Conservation (phyloP, 2,888 invertebrate species). For the Heliconius erato region DNA sequence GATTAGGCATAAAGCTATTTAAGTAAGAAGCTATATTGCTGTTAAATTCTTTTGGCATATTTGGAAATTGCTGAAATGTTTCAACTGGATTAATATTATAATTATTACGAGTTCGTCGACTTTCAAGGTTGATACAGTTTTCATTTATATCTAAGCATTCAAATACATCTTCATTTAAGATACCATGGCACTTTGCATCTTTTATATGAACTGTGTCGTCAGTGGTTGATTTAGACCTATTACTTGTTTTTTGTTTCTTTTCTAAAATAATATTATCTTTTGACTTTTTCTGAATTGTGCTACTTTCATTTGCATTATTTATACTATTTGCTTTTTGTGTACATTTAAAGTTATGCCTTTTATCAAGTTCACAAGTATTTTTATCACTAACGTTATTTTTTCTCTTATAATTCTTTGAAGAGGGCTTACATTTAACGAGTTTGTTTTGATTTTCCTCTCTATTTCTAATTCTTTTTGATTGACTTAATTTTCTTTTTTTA, state of each 20-base stretch:
- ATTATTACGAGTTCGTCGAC: conserved; percentile 41
- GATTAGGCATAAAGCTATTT: conserved; percentile 42
- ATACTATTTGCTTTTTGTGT: not conserved
- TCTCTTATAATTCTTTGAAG: not conserved
- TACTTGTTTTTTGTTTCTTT: conserved; percentile 7
- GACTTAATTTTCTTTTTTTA: not conserved
- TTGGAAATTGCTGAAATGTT: conserved; percentile 31
- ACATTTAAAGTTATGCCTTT: not conserved
- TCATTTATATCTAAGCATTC: conserved; percentile 47
- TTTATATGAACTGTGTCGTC: conserved; percentile 1
- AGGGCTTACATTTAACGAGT: not conserved
- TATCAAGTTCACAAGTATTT: not conserved
- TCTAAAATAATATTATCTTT: conserved; percentile 1
- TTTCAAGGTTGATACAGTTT: conserved; percentile 46
- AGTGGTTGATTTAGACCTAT: not conserved
- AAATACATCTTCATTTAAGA: conserved; percentile 9
- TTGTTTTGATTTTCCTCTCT: not conserved
- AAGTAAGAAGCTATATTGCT: conserved; percentile 44
- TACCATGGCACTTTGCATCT: conserved; percentile 15
- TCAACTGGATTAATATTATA: conserved; percentile 20
- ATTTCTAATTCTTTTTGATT: not conserved
- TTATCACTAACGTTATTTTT: not conserved
- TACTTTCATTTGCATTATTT: not conserved
- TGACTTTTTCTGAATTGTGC: not conserved
- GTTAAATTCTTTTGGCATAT: conserved; percentile 39